Conservation (phyloP, 2,113 vertebrate species). For the Bolborhynchus lineola region DNA sequence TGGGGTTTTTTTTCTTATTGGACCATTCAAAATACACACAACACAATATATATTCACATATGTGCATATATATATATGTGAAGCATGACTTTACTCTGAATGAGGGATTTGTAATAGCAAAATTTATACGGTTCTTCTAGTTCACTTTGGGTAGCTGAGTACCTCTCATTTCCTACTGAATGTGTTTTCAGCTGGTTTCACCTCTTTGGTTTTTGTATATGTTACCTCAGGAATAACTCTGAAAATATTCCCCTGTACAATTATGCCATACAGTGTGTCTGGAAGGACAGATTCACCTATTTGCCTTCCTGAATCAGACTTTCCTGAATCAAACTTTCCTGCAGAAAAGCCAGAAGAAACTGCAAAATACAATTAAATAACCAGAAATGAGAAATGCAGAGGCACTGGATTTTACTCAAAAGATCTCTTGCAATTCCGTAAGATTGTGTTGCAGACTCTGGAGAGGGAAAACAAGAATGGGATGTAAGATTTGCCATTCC, state of each 20-base stretch:
- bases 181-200: neutral
- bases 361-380: slow-evolving; percentile 27
- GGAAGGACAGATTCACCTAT: slow-evolving; percentile 37
- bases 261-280: neutral
- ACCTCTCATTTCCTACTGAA: neutral
- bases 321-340: slow-evolving; percentile 67
- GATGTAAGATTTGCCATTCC: neutral
- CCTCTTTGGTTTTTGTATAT: neutral
- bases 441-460: neutral
- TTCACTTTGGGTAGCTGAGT: neutral
- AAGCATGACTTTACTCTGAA: neutral
- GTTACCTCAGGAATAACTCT: slow-evolving; percentile 6
- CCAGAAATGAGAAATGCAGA: slow-evolving; percentile 57
- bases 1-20: neutral
- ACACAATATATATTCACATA: neutral
- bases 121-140: neutral
- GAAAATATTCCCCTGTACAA: slow-evolving; percentile 1
- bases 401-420: neutral
- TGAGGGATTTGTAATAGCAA: neutral
- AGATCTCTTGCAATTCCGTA: neutral
- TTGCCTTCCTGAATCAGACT: slow-evolving; percentile 25
- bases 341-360: slow-evolving; percentile 48
- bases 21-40: neutral
- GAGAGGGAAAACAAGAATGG: neutral
- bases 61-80: neutral